These are phyloP conservation scores for Epinephelus fuscoguttatus DNA, from an alignment of 2,113 vertebrate species.

Conservation along the genomic window DNA sequence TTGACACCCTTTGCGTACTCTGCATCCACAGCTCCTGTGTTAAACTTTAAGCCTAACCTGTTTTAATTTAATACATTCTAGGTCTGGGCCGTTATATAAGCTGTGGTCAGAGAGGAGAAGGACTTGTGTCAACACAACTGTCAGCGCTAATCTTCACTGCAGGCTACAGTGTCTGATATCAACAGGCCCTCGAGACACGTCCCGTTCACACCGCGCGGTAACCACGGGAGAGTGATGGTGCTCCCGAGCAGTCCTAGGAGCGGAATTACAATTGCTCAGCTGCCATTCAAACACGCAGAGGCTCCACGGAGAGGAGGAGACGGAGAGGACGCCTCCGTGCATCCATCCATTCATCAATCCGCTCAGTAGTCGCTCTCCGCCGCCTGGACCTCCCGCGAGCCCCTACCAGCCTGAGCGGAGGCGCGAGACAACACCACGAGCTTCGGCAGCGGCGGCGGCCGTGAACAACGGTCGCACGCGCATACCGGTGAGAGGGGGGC, in stretches of 20 bases:
- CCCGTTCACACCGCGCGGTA: conserved; percentile 41
- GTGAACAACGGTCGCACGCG: conserved; percentile 53
- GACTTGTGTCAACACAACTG: conserved; percentile 46
- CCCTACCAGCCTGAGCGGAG: conserved; percentile 55
- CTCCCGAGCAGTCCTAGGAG: conserved; percentile 31
- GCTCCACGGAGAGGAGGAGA: conserved; percentile 55
- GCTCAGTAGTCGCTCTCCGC: conserved; percentile 53
- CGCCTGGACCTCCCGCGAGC: conserved; percentile 66
- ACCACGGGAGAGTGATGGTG: conserved; percentile 48
- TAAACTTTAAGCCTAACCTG: background rate
- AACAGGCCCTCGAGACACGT: conserved; percentile 66
- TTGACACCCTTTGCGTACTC: background rate
- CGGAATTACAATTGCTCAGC: conserved; percentile 28
- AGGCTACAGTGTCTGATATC: conserved; percentile 50
- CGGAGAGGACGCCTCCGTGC: conserved; percentile 37
- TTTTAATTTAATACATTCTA: background rate
- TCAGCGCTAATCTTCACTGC: conserved; percentile 46
- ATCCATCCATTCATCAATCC: conserved; percentile 54
- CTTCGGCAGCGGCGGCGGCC: conserved; percentile 24
- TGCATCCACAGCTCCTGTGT: background rate
- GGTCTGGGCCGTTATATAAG: conserved; percentile 6
- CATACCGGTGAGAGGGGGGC: conserved; percentile 41
- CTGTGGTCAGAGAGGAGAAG: conserved; percentile 4
- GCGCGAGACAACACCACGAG: conserved; percentile 65
- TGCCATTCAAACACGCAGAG: conserved; percentile 49